Base-by-base conservation (phyloP, 2,113 vertebrate species). In the Thalassarche chlororhynchos region DNA sequence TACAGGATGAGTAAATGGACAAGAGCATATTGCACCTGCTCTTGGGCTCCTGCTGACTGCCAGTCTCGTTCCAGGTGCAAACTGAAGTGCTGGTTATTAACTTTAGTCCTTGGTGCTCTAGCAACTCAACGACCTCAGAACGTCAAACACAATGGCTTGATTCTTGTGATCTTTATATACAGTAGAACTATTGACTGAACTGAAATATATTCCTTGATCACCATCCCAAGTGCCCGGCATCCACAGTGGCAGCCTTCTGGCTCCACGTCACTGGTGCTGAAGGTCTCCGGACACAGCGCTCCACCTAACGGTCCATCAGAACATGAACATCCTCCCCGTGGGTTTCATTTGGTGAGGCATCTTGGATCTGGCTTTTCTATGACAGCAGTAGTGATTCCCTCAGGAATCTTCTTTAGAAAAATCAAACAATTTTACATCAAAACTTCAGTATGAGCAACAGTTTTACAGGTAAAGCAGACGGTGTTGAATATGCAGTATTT, bases 11-110 rank as follows among this genome's bases (percentile, higher is more conserved):
- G 58, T 49, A 90, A 91, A 89, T 74, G 89, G 94, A 94, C 93
- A 82, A 93, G 91, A 95, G 92, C 90, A 93, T 91, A 85, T 66
- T 91, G 94, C 95, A 95, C 91, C 96, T 94, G 95, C 87, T 92
- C 88, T 85, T 82, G 93, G 74, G 44, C 84, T 95, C 82, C 81
- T 81, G 94, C 91, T 92, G 94, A 77, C 66, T 92, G 87, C 91
- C 80, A 87, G 40, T 6, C 71, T 85, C 44, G 0, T 40, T 80
- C 87, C 91, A 92, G 77, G 94, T 91, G 92, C 89, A 90, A 34
- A 79, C 49, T 78, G 77, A 87, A 97, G 75, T 51, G 81, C 81
- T 65, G 29, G 55, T 83, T 85, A 91, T 93, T 77, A 81, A 44
- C 86, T 81, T 10, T 32, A 94, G 49, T 75, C 84, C 89, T 87